Evolutionary conservation across 2,888 invertebrate genomes (phyloP), one percentile per base, ranked within the genome.

Genomic region (Notocelia uddmanniana): DNA sequence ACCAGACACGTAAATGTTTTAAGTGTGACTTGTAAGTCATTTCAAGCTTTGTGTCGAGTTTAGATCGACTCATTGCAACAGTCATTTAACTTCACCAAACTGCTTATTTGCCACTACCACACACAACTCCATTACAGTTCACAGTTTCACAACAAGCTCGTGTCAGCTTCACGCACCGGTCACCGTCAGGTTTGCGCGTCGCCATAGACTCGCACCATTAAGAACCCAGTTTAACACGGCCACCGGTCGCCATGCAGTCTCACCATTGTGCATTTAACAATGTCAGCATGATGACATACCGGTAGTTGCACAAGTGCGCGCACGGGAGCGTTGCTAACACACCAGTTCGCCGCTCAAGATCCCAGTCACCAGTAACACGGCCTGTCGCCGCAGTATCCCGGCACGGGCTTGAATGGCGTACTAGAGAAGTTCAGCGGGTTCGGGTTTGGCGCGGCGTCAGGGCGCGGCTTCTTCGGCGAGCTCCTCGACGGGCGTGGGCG

Each of bases 401-500:
- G 48, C 18, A 48, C 13, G 3, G 18, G 18, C n/a, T 1, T 5
- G 6, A 15, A 15, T 11, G 19, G 19, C 52, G 18, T 21, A 37
- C 50, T 68, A 57, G 60, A 48, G 48, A n/a, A 18, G 8, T 59
- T 64, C 13, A 21, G 9, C 68, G 31, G 52, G 59, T 41, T 41
- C 50, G 52, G 15, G 66, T 41, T 64, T 66, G 73, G 71, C 57
- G 72, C 59, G 74, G 68, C 75, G 91, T 93, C 93, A 94, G 82
- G 94, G 94, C 58, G 87, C 83, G 50, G 94, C 94, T 77, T 94
- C 94, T 77, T 94, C 90, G 0, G 91, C 93, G 50, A 91, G 78
- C 76, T 94, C 94, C 8, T 87, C 84, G 72, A 82, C 86, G 3
- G 77, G 81, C 69, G 77, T 79, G 66, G 74, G 80, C 34, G 83